Percentiles rank a stretch among this genome's conserved stretches.
phyloP scores from a whole-genome alignment of 2,888 invertebrate species.

The Deilephila elpenor region DNA sequence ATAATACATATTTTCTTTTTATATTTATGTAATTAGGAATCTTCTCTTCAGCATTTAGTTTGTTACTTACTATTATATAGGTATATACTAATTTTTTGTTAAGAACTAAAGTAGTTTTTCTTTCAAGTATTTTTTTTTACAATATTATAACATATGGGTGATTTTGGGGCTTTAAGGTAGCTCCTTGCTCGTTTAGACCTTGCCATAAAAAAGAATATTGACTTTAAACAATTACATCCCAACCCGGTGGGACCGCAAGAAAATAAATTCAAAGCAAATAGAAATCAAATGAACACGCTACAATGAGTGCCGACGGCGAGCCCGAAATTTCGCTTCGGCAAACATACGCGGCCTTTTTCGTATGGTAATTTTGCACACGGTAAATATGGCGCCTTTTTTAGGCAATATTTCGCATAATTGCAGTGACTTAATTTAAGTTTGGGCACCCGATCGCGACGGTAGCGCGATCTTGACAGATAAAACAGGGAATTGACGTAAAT shows the following conservation, averaged over 20 bases:
- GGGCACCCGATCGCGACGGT: too few species aligned
- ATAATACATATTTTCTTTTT: too few species aligned
- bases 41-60: too few species aligned
- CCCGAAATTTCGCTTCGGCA: constrained; percentile 12
- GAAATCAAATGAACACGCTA: constrained; percentile 14
- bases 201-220: background rate
- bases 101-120: too few species aligned
- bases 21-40: too few species aligned
- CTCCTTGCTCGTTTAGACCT: background rate
- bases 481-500: too few species aligned
- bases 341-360: constrained; percentile 4
- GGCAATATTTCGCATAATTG: background rate
- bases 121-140: too few species aligned
- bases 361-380: constrained; percentile 11
- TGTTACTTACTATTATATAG: too few species aligned
- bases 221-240: background rate
- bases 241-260: background rate
- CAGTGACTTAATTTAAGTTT: background rate
- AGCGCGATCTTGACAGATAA: too few species aligned
- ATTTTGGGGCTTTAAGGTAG: too few species aligned
- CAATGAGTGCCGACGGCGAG: background rate
- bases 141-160: too few species aligned
- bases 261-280: background rate
- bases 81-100: too few species aligned
- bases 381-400: constrained; percentile 3